These are phyloP conservation scores for Athripsodes cinereus DNA, from an alignment of 2,888 invertebrate genomes.

Conservation along the genomic window DNA sequence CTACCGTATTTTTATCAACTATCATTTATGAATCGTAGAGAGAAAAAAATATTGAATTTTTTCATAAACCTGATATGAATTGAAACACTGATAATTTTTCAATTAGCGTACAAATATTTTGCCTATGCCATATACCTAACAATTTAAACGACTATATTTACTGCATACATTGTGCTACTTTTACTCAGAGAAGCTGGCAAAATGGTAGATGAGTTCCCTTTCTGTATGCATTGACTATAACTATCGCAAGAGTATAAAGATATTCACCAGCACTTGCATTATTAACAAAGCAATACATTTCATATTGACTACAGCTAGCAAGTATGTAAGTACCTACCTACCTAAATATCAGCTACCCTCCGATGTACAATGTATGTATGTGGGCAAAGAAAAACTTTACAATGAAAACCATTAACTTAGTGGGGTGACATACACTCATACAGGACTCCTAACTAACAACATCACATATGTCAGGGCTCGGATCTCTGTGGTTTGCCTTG, in stretches of 20 bases:
- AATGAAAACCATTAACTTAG: conserved; percentile 15
- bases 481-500: conserved; percentile 22
- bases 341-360: too few relatives aligned
- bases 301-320: conserved; percentile 12
- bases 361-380: neutral
- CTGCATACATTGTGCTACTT: too few relatives aligned
- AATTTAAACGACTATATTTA: too few relatives aligned
- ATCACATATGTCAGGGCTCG: conserved; percentile 25
- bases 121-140: too few relatives aligned
- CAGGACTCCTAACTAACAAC: conserved; percentile 14
- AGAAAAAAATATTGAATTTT: too few relatives aligned
- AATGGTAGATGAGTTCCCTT: neutral
- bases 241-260: neutral
- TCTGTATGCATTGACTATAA: neutral
- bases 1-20: too few relatives aligned
- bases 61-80: too few relatives aligned
- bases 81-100: too few relatives aligned
- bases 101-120: too few relatives aligned
- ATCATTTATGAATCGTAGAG: too few relatives aligned
- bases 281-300: conserved; percentile 21
- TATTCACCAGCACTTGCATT: conserved; percentile 17
- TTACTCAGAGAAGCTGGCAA: too few relatives aligned
- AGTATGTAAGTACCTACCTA: neutral
- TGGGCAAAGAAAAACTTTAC: conserved; percentile 22
- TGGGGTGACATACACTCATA: neutral